Evolutionary conservation across 2,888 invertebrate genomes (phyloP).

Genomic region (Argyresthia goedartella): DNA sequence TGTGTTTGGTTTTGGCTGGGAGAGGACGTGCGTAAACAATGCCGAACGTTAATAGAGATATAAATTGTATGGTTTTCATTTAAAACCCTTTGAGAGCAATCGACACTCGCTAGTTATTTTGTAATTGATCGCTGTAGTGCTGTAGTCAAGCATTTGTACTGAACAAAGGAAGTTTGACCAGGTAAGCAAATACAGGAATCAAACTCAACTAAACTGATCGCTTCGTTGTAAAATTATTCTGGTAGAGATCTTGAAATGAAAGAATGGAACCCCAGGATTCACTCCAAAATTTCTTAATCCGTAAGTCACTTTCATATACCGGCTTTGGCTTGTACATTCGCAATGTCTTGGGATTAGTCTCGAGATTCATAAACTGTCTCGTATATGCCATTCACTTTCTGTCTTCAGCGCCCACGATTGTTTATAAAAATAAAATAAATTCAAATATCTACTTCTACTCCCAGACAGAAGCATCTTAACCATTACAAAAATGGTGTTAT

Average conservation of each 20-base stretch:
- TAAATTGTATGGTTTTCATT: constrained; percentile 60
- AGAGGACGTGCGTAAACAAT: constrained; percentile 60
- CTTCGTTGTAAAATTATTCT: background rate
- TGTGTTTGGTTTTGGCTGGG: constrained; percentile 49
- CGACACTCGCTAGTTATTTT: constrained; percentile 38
- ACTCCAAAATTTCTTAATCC: background rate
- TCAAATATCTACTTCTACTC: background rate
- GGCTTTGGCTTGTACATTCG: background rate
- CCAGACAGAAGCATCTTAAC: too few relatives aligned
- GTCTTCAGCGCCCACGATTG: background rate
- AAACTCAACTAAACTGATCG: background rate
- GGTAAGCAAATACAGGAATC: too few relatives aligned
- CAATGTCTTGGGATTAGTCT: background rate
- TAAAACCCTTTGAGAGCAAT: constrained; percentile 56
- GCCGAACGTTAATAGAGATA: constrained; percentile 65
- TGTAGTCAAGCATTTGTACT: background rate
- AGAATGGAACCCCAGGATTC: background rate
- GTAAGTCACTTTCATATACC: background rate
- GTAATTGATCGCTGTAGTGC: constrained; percentile 1
- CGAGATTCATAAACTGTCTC: constrained; percentile 33
- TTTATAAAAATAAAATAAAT: constrained; percentile 3
- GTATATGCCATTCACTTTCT: constrained; percentile 33
- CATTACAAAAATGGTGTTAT: too few relatives aligned
- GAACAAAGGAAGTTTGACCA: background rate
- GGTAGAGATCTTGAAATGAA: background rate